phyloP scores from a whole-genome alignment of 2,113 vertebrate species.

The Tyto alba region DNA sequence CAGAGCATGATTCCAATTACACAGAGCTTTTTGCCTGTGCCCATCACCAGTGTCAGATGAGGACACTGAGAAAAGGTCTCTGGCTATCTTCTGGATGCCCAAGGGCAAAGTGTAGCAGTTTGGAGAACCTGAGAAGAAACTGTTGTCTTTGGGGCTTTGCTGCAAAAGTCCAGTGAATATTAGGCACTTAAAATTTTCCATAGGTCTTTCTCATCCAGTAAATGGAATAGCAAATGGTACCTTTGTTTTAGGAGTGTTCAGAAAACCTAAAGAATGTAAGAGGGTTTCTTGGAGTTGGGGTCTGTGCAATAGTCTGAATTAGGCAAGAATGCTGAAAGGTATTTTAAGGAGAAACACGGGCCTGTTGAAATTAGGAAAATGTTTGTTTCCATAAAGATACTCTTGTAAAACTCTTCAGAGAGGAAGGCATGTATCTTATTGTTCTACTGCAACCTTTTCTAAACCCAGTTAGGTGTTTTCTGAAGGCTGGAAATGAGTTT shows the following conservation, averaged over 20 bases:
- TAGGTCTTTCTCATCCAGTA: neutral
- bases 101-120: fast-evolving
- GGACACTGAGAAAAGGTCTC: neutral
- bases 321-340: neutral
- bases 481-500: neutral
- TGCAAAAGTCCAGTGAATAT: neutral
- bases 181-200: neutral
- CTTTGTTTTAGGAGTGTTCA: neutral
- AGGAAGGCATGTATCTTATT: neutral
- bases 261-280: neutral
- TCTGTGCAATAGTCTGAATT: neutral
- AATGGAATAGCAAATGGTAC: neutral
- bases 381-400: neutral
- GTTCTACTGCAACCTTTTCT: neutral
- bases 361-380: neutral
- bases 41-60: neutral
- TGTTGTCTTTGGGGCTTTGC: neutral
- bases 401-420: neutral
- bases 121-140: neutral
- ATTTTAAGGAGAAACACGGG: neutral
- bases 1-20: neutral
- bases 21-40: neutral
- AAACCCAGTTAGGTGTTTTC: neutral
- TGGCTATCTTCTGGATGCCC: neutral
- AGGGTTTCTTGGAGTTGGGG: neutral